Evolutionary conservation across 2,888 invertebrate species (phyloP), one percentile per base, ranked within the genome.

Genomic region (Melanostoma scalare): DNA sequence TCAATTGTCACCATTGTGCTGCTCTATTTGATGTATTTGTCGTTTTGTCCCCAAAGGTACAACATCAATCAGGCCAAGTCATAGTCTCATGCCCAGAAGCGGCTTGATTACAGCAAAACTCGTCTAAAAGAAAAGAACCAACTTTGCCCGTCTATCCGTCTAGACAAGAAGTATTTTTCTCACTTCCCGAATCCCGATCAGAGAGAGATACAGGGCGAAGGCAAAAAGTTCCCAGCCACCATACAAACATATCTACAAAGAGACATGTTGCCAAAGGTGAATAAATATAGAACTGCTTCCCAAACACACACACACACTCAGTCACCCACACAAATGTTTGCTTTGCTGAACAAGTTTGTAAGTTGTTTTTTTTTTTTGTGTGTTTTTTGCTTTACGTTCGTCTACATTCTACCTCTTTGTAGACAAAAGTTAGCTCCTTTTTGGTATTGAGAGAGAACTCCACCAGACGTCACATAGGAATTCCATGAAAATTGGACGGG

Each of bases 131-230:
- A 58, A 65, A 76, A 71, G 48, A 71, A 31, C 65, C 65, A 80
- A 77, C 81, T 81, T 81, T 82, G 61, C 68, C 48, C 56, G 72
- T 78, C 60, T 68, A 61, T 61, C 67, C 44, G 81, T 82, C 81
- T 82, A 82, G 81, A 82, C 81, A 52, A 68, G 56, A 82, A 68
- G 77, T 68, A 78, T 68, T 73, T 72, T 72, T 72, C 77, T 82
- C 78, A 82, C 81, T 78, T 78, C 68, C 72, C 71, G 61, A 50
- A 42, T 56, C 40, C n/a, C 42, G 61, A 33, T 31, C n/a, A 30
- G 3, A 52, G 42, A 36, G 20, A n/a, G 38, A 35, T n/a, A 48
- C 20, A 35, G 33, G 53, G 6, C 9, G 3, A 20, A 30, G 3
- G 50, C 3, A 20, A 52, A 74, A 73, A 72, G 77, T 77, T 72